Evolutionary conservation across 2,797 vertebrate genomes (phyloP).

Genomic region (Streptopelia turtur): DNA sequence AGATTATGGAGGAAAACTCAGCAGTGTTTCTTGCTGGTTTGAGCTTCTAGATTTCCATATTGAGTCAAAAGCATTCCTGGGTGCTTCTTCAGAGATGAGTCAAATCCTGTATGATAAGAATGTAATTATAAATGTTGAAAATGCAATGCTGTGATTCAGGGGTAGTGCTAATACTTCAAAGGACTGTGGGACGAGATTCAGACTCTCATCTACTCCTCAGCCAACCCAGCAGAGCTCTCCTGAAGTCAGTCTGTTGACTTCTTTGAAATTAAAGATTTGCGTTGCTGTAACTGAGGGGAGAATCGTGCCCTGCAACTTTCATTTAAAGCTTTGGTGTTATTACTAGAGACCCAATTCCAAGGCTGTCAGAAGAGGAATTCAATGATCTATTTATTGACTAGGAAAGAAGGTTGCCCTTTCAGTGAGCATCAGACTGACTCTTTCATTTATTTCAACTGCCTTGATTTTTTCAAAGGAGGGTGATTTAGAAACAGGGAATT

Average conservation of each 20-base stretch:
- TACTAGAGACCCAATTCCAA: not conserved
- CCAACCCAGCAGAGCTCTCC: not conserved
- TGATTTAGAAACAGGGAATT: not conserved
- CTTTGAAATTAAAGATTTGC: conserved; percentile 44
- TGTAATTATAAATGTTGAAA: not conserved
- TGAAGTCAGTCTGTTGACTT: not conserved
- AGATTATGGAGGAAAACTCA: not conserved
- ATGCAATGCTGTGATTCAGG: not conserved
- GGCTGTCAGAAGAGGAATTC: conserved; percentile 42
- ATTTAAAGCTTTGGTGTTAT: conserved; percentile 12
- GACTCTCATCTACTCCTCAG: not conserved
- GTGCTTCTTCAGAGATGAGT: not conserved
- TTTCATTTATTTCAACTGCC: conserved; percentile 24
- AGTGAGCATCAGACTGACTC: not conserved
- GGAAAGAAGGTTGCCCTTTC: conserved; percentile 25
- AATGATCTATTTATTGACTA: conserved; percentile 46
- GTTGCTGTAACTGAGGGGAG: not conserved
- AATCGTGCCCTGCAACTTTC: not conserved
- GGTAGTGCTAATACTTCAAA: not conserved
- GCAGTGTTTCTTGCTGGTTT: conserved; percentile 14
- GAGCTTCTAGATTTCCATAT: not conserved
- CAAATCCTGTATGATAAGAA: not conserved
- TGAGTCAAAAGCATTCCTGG: not conserved
- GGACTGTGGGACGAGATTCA: not conserved
- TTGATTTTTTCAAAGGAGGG: not conserved